These are phyloP conservation scores for Acrocera orbiculus DNA, from an alignment of 2,888 invertebrate species.

Conservation along the genomic window DNA sequence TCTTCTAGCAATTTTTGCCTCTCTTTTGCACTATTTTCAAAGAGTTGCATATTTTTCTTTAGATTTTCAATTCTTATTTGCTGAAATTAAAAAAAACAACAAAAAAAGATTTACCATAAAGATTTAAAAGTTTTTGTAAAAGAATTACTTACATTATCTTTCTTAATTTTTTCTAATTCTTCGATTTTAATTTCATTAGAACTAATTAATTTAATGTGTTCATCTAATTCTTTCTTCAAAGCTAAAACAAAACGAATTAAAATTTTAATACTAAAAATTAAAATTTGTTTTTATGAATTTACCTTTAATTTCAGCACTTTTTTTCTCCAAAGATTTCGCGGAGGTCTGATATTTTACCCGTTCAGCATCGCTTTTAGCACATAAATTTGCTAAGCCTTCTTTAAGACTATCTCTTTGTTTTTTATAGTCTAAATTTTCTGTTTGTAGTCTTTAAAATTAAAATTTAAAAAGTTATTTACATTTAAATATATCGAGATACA, in stretches of 20 bases:
- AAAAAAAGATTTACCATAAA: too few species aligned
- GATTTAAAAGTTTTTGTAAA: too few species aligned
- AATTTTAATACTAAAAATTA: neutral
- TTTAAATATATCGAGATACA: neutral
- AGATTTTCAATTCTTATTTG: constrained; percentile 13
- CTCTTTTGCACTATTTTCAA: constrained; percentile 24
- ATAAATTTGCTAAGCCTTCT: constrained; percentile 20
- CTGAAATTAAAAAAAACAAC: constrained; percentile 1
- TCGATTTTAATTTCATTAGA: constrained; percentile 17
- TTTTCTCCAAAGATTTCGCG: constrained; percentile 19
- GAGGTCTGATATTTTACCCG: neutral
- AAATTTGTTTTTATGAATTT: constrained; percentile 3
- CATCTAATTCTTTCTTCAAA: constrained; percentile 21
- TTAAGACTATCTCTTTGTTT: constrained; percentile 23
- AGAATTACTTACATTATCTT: constrained; percentile 21
- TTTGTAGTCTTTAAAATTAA: constrained; percentile 18
- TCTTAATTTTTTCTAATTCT: constrained; percentile 18
- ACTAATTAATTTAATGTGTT: constrained; percentile 15
- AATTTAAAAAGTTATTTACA: neutral
- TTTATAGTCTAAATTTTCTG: constrained; percentile 24
- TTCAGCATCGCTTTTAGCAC: constrained; percentile 23
- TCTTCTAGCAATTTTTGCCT: constrained; percentile 23
- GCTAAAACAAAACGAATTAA: constrained; percentile 9
- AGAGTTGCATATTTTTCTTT: constrained; percentile 24
- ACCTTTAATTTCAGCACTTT: constrained; percentile 22